Evolutionary conservation across 2,113 vertebrate species (phyloP).

Genomic region (Vulpes ferrilata): DNA sequence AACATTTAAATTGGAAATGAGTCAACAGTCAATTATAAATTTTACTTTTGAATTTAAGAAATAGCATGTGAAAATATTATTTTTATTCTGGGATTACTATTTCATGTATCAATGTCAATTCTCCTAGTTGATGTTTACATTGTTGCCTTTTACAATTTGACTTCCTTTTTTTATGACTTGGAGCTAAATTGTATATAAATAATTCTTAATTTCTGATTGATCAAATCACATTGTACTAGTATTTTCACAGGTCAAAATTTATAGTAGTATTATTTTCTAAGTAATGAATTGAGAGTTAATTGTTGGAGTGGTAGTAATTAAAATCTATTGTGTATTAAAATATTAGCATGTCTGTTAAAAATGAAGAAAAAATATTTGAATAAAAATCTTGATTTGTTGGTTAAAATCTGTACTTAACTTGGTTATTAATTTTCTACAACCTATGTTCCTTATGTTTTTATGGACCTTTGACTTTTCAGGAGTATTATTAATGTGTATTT

Average conservation of each 20-base stretch:
- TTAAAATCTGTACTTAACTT: background rate
- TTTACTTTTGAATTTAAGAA: background rate
- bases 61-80: background rate
- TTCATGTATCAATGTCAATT: background rate
- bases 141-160: background rate
- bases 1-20: background rate
- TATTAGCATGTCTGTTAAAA: background rate
- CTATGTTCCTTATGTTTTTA: background rate
- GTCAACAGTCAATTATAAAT: background rate
- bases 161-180: background rate
- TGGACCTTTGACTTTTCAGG: background rate
- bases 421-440: background rate
- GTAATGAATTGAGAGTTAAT: background rate
- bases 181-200: background rate
- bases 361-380: background rate
- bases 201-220: background rate
- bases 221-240: background rate
- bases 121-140: background rate
- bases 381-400: slow-evolving; percentile 1
- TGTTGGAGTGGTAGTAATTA: background rate
- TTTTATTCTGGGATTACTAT: background rate
- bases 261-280: background rate
- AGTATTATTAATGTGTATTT: background rate
- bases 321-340: slow-evolving; percentile 16
- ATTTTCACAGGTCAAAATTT: background rate